Conservation (phyloP, 2,797 vertebrate genomes). For the Megalops cyprinoides region DNA sequence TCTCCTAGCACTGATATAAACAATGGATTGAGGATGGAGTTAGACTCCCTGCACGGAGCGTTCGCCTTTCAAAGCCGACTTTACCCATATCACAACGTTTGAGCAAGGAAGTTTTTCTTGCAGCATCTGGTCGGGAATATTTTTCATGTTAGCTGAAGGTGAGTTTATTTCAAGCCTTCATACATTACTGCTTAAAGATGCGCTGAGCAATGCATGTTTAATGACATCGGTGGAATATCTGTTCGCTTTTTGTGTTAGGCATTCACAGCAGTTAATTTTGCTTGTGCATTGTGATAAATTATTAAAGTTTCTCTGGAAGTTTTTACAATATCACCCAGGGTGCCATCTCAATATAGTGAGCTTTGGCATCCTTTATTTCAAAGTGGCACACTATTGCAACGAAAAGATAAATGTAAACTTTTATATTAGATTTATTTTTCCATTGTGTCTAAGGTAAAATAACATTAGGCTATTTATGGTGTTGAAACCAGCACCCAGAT, state of each 20-base stretch:
- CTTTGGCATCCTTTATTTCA: too few relatives aligned
- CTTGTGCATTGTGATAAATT: background rate
- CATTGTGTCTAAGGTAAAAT: background rate
- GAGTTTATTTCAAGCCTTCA: conserved; percentile 16
- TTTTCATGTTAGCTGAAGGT: conserved; percentile 33
- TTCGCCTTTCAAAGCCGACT: conserved; percentile 8
- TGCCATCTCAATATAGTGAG: too few relatives aligned
- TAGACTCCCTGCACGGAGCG: conserved; percentile 25
- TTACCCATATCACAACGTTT: conserved; percentile 24
- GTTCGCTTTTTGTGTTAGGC: background rate
- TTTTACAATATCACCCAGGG: background rate
- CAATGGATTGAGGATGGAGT: conserved; percentile 34
- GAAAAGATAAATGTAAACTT: background rate
- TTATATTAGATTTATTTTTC: background rate
- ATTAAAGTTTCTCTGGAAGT: background rate
- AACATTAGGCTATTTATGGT: background rate
- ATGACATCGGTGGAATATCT: background rate
- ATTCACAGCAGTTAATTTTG: background rate
- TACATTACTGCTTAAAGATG: background rate
- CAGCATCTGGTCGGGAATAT: conserved; percentile 26
- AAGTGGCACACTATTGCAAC: too few relatives aligned
- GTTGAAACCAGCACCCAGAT: background rate
- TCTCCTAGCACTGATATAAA: conserved; percentile 17
- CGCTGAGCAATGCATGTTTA: background rate
- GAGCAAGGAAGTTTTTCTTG: conserved; percentile 23